Evolutionary conservation across 2,797 vertebrate genomes (phyloP), one percentile per base, ranked within the genome.

Genomic region (Parambassis ranga): DNA sequence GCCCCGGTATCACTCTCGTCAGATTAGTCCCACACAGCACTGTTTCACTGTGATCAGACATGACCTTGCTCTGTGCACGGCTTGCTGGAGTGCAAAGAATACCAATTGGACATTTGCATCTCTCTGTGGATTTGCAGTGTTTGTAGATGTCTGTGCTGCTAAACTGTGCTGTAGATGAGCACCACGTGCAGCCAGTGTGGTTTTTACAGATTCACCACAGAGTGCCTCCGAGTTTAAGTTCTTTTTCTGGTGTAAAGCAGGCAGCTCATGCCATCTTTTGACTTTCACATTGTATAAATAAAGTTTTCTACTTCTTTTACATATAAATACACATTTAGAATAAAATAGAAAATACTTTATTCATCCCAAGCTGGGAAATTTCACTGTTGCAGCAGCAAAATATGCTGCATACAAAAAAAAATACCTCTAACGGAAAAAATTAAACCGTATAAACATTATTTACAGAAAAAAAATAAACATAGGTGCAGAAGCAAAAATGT

Each of bases 131-230:
- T 68, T 84, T 77, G 41, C 55, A 41, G 33, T 10, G 43, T 62
- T 65, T 52, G 71, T 77, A 64, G 71, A 71, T 53, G 46, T 61
- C 58, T 81, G 57, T 38, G 58, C 55, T 13, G 43, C 50, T 84
- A 60, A 85, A 80, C 67, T 43, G 74, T 48, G 62, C 63, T 30
- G 65, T 24, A 55, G 67, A 83, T 39, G 56, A 85, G 53, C 55
- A 51, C 38, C 27, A 31, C 70, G 71, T 43, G 80, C 72, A 65
- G 53, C 67, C n/a, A n/a, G n/a, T 31, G 7, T 33, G 7, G 18
- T 22, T 78, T 56, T 77, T 80, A 58, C 78, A 95, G 94, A 77
- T 92, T 95, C 79, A 95, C 91, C 13, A 94, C 90, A 0, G 92
- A 95, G 79, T 94, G 93, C 0, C 39, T 42, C 7, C n/a, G 51